Conservation (phyloP, 2,888 invertebrate genomes). For the Drosophila quasianomalipes region DNA sequence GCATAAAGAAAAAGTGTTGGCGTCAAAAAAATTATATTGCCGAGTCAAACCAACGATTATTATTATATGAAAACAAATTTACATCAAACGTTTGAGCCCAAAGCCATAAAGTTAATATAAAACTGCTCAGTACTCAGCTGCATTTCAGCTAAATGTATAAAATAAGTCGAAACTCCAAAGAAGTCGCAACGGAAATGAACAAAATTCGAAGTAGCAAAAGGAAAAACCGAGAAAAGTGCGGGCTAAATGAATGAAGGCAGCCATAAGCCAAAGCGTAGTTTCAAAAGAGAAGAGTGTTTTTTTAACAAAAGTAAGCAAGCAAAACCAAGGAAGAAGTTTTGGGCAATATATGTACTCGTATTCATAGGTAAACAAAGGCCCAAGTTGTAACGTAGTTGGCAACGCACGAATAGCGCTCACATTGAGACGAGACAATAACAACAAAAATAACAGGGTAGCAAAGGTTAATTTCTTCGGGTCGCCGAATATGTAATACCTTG, state of each 20-base stretch:
- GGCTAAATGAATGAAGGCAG: slow-evolving; percentile 52
- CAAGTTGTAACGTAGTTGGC: slow-evolving; percentile 57
- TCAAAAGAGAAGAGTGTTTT: slow-evolving; percentile 1
- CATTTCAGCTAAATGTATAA: slow-evolving; percentile 54
- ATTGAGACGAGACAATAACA: slow-evolving; percentile 25
- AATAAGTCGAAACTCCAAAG: slow-evolving; percentile 41
- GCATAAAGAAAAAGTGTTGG: slow-evolving; percentile 33
- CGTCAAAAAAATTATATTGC: slow-evolving; percentile 38
- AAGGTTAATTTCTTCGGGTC: not conserved
- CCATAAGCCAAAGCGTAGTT: slow-evolving; percentile 51
- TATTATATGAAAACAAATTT: slow-evolving; percentile 26
- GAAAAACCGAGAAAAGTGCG: not conserved
- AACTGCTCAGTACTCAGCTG: slow-evolving; percentile 71
- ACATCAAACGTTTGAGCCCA: slow-evolving; percentile 41
- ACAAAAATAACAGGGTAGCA: slow-evolving; percentile 1
- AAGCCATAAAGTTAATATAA: slow-evolving; percentile 41
- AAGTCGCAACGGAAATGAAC: slow-evolving; percentile 69
- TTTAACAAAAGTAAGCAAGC: slow-evolving; percentile 61
- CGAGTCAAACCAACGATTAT: slow-evolving; percentile 31
- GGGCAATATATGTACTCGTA: slow-evolving; percentile 40
- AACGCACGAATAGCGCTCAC: slow-evolving; percentile 44
- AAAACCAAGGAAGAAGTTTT: slow-evolving; percentile 60
- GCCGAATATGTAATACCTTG: slow-evolving; percentile 20
- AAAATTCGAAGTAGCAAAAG: slow-evolving; percentile 46
- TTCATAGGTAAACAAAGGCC: slow-evolving; percentile 64